These are phyloP conservation scores for Drosophila orosa DNA, from an alignment of 1,140 invertebrate genomes.

Conservation along the genomic window DNA sequence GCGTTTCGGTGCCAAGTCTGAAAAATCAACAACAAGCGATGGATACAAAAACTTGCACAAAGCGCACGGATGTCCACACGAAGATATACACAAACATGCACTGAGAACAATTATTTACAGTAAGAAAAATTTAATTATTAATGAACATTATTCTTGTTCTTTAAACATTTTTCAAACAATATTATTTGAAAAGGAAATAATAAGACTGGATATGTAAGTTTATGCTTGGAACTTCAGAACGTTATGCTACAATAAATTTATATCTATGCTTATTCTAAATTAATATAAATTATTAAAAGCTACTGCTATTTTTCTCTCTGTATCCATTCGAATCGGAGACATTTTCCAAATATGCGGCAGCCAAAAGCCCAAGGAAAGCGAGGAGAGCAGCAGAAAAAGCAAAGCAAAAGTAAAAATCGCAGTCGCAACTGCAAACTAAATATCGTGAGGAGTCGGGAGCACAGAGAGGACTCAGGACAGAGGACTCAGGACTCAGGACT, in stretches of 20 bases:
- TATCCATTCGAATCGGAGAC: conserved; percentile 45
- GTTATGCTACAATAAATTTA: neutral
- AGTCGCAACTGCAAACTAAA: conserved; percentile 82
- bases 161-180: too few species aligned
- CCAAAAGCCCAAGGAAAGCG: conserved; percentile 49
- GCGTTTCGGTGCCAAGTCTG: conserved; percentile 70
- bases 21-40: conserved; percentile 79
- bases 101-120: neutral
- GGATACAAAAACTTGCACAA: conserved; percentile 80
- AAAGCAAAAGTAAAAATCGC: conserved; percentile 77
- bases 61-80: conserved; percentile 63
- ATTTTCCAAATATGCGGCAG: conserved; percentile 72
- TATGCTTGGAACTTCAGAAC: neutral
- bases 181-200: neutral
- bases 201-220: neutral
- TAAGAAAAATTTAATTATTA: too few species aligned
- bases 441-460: conserved; percentile 59
- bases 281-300: neutral
- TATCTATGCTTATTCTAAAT: neutral
- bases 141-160: too few species aligned
- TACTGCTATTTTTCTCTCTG: neutral
- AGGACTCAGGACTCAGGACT: conserved; percentile 10
- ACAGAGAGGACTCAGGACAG: conserved; percentile 14
- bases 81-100: conserved; percentile 10
- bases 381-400: conserved; percentile 30